Evolutionary conservation across 1,140 invertebrate genomes (phyloP).

Genomic region (Glossosoma conforme): DNA sequence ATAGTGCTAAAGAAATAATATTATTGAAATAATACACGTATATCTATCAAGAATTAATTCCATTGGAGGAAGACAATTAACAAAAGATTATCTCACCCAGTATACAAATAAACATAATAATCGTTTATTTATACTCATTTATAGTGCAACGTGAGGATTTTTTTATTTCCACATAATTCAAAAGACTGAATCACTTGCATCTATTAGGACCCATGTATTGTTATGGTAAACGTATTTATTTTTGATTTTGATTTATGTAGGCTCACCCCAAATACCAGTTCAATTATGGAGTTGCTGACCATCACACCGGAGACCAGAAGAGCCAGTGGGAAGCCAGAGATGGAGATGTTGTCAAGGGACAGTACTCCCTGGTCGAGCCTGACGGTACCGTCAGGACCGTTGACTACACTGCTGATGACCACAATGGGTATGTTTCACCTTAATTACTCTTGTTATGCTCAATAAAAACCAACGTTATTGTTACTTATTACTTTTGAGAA

Average conservation of each 20-base stretch:
- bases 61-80: no score
- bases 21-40: no score
- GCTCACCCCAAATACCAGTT: slow-evolving; percentile 49
- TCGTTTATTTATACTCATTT: neutral
- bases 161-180: neutral
- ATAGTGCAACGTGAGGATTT: neutral
- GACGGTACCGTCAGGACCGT: slow-evolving; percentile 53
- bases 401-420: slow-evolving; percentile 50
- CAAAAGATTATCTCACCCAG: no score
- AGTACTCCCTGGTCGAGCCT: slow-evolving; percentile 52
- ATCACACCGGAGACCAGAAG: slow-evolving; percentile 49
- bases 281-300: slow-evolving; percentile 49
- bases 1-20: no score
- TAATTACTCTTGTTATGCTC: no score
- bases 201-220: no score
- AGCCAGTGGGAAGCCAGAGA: slow-evolving; percentile 49
- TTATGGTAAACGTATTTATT: no score
- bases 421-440: slow-evolving; percentile 46
- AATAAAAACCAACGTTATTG: no score
- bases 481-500: no score
- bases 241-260: no score
- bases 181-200: no score
- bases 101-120: neutral
- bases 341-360: slow-evolving; percentile 50
- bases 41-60: no score